Base-by-base conservation (phyloP, 92 coral and sea anemone species). In the Actinostola sp. region DNA sequence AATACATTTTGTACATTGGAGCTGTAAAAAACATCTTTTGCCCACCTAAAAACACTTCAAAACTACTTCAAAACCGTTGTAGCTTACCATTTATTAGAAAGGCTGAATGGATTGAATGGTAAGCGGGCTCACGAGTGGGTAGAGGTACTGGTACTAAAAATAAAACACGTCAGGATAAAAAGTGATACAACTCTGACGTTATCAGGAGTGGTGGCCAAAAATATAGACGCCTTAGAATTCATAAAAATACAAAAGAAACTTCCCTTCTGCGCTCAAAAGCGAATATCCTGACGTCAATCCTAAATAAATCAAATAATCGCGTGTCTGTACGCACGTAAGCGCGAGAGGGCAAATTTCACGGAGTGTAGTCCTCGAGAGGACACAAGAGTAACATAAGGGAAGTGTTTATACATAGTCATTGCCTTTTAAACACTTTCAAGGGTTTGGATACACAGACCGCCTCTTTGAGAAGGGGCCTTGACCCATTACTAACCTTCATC, bases 381-480 rank as follows among this genome's bases (percentile, higher is more conserved):
- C 6, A 11, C 4, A 11, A 36, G 4, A 36, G 11, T 46, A 46
- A 19, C 53, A 14, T 19, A 19, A 46, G 23, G 4, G 15, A 19
- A 16, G 15, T 46, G 23, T 19, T 46, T 46, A 13, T 46, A 14
- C 14, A 2, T 2, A 46, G 53, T 46, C 53, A 13, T 46, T 46
- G 53, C 7, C 4, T 46, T 46, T 19, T 46, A 46, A 13, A 46
- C n/a, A 46, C 45, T 19, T 46, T 46, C 23, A 13, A 46, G 23
- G 42, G 42, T 36, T 36, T 36, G 11, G 42, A 23, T 61, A 61
- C 38, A 61, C 66, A 35, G 26, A 31, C 66, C 66, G 66, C 66
- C 66, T 61, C 21, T 26, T 61, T 61, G 42, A 34, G 33, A 61
- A 61, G 66, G 66, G 42, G 66, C 66, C 66, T 20, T 61, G 66